These are phyloP conservation scores for Phrynosoma blainvillii DNA, from an alignment of 2,113 vertebrate species.

Conservation along the genomic window DNA sequence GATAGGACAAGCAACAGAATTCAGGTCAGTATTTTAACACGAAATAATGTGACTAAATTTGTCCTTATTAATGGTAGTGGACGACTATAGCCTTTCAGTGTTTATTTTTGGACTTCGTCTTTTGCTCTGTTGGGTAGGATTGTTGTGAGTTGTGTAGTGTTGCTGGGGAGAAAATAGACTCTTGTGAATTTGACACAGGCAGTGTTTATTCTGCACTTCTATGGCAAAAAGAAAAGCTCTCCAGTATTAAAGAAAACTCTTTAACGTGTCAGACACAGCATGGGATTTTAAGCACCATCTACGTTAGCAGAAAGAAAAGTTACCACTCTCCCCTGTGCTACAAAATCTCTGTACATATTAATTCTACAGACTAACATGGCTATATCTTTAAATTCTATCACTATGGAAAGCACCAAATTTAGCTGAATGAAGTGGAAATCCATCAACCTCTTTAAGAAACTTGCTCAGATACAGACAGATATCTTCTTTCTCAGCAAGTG, in stretches of 20 bases:
- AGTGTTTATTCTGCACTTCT: background rate
- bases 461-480: no score
- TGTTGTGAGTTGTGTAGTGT: background rate
- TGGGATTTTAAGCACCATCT: background rate
- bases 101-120: background rate
- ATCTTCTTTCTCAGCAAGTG: no score
- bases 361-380: no score
- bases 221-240: background rate
- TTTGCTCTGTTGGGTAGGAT: background rate
- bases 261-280: background rate
- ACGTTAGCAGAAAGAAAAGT: background rate
- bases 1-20: no score
- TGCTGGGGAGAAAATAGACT: rapidly evolving
- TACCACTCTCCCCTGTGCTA: background rate
- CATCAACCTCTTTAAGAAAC: no score
- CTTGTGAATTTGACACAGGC: background rate
- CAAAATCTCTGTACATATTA: no score
- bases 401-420: no score
- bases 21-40: no score
- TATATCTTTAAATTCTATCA: no score
- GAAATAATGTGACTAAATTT: background rate
- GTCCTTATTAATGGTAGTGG: rapidly evolving
- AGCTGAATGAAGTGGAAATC: no score
- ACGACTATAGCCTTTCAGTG: background rate
- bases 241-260: background rate